Evolutionary conservation across 2,797 vertebrate genomes (phyloP).

Genomic region (Helicolenus hilgendorfi): DNA sequence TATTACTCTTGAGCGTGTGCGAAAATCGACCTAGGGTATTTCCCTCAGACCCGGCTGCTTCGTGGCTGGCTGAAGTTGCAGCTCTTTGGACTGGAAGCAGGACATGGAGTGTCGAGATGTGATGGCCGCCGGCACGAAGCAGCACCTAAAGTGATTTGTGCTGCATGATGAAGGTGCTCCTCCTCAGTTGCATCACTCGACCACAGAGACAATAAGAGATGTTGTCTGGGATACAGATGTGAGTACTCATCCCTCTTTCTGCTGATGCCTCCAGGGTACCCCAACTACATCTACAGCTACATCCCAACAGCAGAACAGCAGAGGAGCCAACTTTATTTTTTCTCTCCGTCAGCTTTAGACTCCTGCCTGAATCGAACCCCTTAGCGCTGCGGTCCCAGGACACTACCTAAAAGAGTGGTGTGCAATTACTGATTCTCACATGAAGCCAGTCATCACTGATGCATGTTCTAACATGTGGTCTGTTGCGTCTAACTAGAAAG

Average conservation of each 20-base stretch:
- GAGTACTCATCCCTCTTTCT: conserved; percentile 33
- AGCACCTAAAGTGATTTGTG: conserved; percentile 30
- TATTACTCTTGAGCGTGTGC: neutral
- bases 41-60: neutral
- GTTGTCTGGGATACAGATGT: conserved; percentile 45
- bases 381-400: neutral
- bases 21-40: neutral
- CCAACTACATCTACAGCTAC: conserved; percentile 24
- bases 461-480: neutral
- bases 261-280: conserved; percentile 39
- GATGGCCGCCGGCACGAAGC: conserved; percentile 21
- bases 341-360: neutral
- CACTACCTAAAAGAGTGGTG: conserved; percentile 16
- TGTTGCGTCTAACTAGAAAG: neutral
- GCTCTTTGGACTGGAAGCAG: neutral
- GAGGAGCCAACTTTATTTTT: conserved; percentile 9
- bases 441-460: conserved; percentile 10
- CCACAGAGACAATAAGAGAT: conserved; percentile 17
- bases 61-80: neutral
- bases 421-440: conserved; percentile 23
- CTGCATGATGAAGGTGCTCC: neutral
- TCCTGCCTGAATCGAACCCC: conserved; percentile 24
- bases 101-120: neutral
- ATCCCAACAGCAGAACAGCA: conserved; percentile 15
- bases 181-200: conserved; percentile 1